A percentile compares a stretch with the other conserved stretches of the same genome.
These are phyloP conservation scores for Cylindroiulus punctatus DNA, from an alignment of 2,888 invertebrate species.

Conservation along the genomic window DNA sequence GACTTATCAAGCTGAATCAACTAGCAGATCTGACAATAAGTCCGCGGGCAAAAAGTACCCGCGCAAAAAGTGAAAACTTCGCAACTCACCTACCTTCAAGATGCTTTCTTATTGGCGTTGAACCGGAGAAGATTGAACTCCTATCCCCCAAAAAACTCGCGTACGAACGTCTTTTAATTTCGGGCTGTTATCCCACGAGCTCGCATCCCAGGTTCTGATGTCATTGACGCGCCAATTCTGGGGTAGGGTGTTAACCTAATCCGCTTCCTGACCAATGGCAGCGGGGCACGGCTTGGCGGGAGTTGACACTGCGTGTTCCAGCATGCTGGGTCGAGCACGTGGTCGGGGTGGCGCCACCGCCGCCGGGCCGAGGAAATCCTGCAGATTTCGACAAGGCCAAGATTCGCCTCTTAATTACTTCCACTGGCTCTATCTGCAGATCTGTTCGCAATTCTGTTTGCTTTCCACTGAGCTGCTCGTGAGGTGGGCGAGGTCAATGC, in stretches of 20 bases:
- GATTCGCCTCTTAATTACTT: slow-evolving; percentile 3
- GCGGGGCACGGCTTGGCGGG: not conserved
- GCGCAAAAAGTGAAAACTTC: not conserved
- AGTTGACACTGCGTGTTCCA: not conserved
- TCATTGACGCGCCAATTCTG: not conserved
- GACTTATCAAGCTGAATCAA: too few relatives aligned
- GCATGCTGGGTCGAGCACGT: slow-evolving; percentile 5
- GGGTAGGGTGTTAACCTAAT: slow-evolving; percentile 4
- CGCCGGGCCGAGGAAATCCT: not conserved
- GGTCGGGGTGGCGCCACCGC: slow-evolving; percentile 10
- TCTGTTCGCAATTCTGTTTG: not conserved
- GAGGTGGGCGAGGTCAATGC: slow-evolving; percentile 31
- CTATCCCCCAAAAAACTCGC: not conserved
- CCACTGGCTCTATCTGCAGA: not conserved
- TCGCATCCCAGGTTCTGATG: slow-evolving; percentile 2
- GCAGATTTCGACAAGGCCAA: not conserved
- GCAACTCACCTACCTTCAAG: not conserved
- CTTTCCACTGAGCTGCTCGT: not conserved
- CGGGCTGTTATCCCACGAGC: not conserved
- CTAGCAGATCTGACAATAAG: not conserved
- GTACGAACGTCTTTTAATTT: slow-evolving; percentile 1
- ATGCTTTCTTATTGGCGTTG: not conserved
- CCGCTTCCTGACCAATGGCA: not conserved
- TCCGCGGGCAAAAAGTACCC: not conserved
- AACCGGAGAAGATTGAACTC: not conserved